Conservation (phyloP, 2,888 invertebrate genomes). For the Hetaerina titia region DNA sequence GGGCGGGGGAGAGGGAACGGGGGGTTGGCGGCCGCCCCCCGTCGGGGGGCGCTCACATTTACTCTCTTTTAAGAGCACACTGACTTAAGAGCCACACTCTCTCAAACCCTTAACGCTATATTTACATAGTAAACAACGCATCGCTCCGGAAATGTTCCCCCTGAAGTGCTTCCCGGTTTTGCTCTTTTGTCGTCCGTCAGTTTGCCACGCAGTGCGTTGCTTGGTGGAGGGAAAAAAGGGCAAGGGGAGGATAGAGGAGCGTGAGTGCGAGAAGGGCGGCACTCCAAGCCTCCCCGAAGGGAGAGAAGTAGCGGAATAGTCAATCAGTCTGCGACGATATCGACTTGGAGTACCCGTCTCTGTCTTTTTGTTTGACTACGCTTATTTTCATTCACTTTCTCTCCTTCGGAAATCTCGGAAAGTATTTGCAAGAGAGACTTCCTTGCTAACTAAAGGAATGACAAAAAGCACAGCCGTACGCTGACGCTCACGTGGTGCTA, state of each 20-base stretch:
- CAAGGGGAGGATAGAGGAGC: not conserved
- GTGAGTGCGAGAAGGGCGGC: not conserved
- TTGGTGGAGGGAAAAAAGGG: not conserved
- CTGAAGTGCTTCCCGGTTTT: conserved; percentile 21
- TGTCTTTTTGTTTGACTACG: not conserved
- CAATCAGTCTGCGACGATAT: not conserved
- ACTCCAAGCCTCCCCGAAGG: not conserved
- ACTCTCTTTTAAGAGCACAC: conserved; percentile 18
- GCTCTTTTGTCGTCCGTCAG: conserved; percentile 19
- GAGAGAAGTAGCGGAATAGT: not conserved
- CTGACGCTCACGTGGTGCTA: too few relatives aligned
- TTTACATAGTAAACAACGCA: conserved; percentile 35
- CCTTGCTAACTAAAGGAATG: not conserved
- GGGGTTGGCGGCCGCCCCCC: not conserved
- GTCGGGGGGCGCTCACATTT: not conserved
- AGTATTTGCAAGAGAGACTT: not conserved
- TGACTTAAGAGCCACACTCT: conserved; percentile 1
- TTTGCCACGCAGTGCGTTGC: not conserved
- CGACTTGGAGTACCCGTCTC: not conserved
- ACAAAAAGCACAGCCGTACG: not conserved
- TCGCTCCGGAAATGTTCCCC: not conserved
- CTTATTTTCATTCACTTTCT: not conserved
- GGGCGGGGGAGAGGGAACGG: not conserved
- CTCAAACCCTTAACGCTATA: not conserved
- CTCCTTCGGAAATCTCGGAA: not conserved